Base-by-base conservation (phyloP, 2,888 invertebrate genomes). In the Cerastoderma edule region DNA sequence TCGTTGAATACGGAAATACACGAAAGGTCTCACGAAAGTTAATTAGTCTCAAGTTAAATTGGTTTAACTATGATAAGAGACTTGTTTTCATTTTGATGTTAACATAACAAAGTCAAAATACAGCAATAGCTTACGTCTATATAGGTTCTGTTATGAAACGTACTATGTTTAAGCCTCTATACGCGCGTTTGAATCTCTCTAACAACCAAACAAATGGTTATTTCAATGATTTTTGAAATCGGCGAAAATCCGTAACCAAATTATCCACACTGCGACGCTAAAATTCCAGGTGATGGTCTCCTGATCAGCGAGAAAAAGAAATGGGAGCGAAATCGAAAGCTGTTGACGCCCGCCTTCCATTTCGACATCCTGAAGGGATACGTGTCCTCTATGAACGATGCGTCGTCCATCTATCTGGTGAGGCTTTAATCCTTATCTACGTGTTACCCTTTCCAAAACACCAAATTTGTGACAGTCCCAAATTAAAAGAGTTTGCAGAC, bases 331-430 rank as follows among this genome's bases (percentile, higher is more conserved):
- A 80, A 67, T 56, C 32, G 80, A 30, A 67, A 71, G 22, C 46
- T 80, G 10, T 46, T 80, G n/a, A 80, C 76, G 1, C 76, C 79
- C 24, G 79, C 69, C 13, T 79, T 79, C 54, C 79, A 79, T 64
- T 75, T 79, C 53, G 67, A 72, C 39, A 77, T 80, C 27, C 69
- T 80, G 32, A 71, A 72, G 33, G 70, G 72, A 24, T 80, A 80
- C 32, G 57, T 77, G 3, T 28, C 35, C 1, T 60, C 69, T 1
- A 75, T 70, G 69, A 75, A 75, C 57, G 54, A 64, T 27, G 57
- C 46, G 1, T 48, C 75, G 2, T 56, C 65, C 10, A 53, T 57
- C 13, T 66, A 72, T 30, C n/a, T 71, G 66, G 78, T 78, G 74
- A 77, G 2, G 46, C 39, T n/a, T 10, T 48, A 48, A 5, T 48